Percentiles rank a stretch among this genome's conserved stretches.
phyloP scores from a whole-genome alignment of 2,888 invertebrate species.

The Ophion obscuratus region DNA sequence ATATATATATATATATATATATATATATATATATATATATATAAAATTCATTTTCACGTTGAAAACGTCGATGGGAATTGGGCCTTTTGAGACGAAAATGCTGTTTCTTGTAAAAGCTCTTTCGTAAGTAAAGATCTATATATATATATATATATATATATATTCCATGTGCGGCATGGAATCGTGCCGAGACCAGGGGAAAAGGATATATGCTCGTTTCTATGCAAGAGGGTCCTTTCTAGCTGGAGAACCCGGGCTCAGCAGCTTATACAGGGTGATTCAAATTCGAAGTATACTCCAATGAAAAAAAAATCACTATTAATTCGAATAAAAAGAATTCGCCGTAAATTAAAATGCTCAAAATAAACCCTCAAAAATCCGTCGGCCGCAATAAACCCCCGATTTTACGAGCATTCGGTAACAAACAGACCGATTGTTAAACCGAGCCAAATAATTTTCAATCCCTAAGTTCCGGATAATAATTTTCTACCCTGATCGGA shows the following conservation, averaged over 20 bases:
- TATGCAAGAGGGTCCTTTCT: slow-evolving; percentile 53
- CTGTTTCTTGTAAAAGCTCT: background rate
- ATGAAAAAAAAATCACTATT: background rate
- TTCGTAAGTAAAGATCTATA: background rate
- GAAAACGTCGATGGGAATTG: background rate
- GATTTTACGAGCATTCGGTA: too few species aligned
- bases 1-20: too few species aligned
- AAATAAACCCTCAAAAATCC: too few species aligned
- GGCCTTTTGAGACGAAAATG: background rate
- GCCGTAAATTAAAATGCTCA: background rate
- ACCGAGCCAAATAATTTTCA: too few species aligned
- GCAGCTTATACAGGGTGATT: slow-evolving; percentile 2
- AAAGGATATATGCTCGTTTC: slow-evolving; percentile 37
- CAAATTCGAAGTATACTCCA: background rate
- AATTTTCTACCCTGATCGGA: too few species aligned
- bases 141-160: background rate
- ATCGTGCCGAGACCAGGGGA: slow-evolving; percentile 36
- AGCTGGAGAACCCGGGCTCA: slow-evolving; percentile 23
- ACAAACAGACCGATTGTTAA: too few species aligned
- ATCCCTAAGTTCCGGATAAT: too few species aligned
- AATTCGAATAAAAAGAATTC: background rate
- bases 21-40: background rate
- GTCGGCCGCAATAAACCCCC: too few species aligned
- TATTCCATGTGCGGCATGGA: background rate
- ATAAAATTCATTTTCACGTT: background rate